Evolutionary conservation across 1,140 invertebrate genomes (phyloP).

Genomic region (Lepidotrigona ventralis): DNA sequence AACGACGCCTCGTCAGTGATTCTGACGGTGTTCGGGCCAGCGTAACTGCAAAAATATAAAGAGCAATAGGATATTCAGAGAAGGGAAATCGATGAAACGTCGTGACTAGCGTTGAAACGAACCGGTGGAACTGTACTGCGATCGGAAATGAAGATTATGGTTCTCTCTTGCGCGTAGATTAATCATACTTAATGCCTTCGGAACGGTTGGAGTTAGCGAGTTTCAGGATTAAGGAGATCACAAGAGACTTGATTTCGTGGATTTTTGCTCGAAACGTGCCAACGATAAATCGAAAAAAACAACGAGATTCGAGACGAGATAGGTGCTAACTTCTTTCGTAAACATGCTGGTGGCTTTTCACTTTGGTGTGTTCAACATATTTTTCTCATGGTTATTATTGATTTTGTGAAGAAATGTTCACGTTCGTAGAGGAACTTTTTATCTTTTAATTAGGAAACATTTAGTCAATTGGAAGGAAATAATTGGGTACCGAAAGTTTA

Average conservation of each 20-base stretch:
- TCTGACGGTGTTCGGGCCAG: slow-evolving; percentile 82
- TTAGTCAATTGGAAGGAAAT: too few relatives aligned
- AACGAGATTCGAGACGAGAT: background rate
- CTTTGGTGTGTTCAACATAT: background rate
- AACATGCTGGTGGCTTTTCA: background rate
- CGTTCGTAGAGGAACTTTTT: too few relatives aligned
- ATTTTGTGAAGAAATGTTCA: too few relatives aligned
- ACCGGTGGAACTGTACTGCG: background rate
- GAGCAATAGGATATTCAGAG: too few relatives aligned
- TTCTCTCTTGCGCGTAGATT: slow-evolving; percentile 23
- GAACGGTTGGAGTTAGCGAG: background rate
- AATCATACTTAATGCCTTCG: slow-evolving; percentile 38
- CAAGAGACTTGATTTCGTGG: background rate
- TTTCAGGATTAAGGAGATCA: background rate
- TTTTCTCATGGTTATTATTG: too few relatives aligned
- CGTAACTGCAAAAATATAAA: slow-evolving; percentile 80
- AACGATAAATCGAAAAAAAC: background rate
- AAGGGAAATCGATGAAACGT: background rate
- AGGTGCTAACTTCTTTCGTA: background rate
- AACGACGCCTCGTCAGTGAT: slow-evolving; percentile 81
- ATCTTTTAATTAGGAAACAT: too few relatives aligned
- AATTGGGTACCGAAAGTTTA: too few relatives aligned
- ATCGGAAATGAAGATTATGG: slow-evolving; percentile 43
- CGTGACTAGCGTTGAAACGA: background rate
- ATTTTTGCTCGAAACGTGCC: background rate